Conservation (phyloP, 2,888 invertebrate genomes). For the Oithona nana region DNA sequence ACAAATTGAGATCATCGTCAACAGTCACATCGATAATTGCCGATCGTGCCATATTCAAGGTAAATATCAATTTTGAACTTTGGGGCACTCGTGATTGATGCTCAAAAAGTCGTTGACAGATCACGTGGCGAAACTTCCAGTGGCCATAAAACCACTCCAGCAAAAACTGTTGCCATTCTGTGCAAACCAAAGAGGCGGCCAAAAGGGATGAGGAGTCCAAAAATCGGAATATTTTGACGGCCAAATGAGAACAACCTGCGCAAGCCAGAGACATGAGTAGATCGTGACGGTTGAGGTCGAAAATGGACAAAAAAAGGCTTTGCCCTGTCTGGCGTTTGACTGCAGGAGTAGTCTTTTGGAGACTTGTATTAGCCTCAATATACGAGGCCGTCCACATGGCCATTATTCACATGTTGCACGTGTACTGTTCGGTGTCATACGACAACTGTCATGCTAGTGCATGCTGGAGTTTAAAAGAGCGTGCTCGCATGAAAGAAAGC, state of each 20-base stretch:
- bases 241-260: constrained; percentile 11
- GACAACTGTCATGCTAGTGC: too few relatives aligned
- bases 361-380: too few relatives aligned
- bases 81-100: neutral
- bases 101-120: constrained; percentile 5
- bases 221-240: neutral
- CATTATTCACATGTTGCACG: neutral
- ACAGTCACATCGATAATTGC: constrained; percentile 13
- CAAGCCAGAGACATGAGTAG: neutral
- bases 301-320: too few relatives aligned
- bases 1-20: constrained; percentile 13
- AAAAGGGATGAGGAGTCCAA: constrained; percentile 9
- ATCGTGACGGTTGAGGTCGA: neutral
- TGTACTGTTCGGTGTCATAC: neutral
- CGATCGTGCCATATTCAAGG: constrained; percentile 4
- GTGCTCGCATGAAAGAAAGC: too few relatives aligned
- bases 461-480: too few relatives aligned
- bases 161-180: constrained; percentile 7
- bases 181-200: constrained; percentile 9
- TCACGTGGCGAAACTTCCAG: neutral
- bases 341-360: too few relatives aligned
- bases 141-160: neutral
- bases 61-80: neutral
- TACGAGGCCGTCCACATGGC: neutral
- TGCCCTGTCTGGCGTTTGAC: neutral